Conservation (phyloP, 2,888 invertebrate species). For the Cheilosia vernalis region DNA sequence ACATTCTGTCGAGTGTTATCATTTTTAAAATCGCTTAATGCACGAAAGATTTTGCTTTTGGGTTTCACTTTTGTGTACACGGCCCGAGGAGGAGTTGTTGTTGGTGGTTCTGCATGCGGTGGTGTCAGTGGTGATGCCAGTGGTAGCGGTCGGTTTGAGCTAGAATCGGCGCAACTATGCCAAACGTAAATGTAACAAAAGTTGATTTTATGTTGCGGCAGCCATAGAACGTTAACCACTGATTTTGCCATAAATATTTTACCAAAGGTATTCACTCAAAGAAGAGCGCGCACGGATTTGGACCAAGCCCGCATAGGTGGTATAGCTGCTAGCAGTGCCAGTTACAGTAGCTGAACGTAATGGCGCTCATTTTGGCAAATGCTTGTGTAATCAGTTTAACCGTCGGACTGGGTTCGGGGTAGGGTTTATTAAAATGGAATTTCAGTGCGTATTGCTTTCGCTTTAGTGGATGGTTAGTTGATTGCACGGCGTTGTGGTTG, state of each 20-base stretch:
- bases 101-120: constrained; percentile 3
- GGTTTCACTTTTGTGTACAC: constrained; percentile 1
- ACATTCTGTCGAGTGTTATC: constrained; percentile 59
- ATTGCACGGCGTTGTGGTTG: background rate
- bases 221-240: constrained; percentile 69
- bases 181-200: constrained; percentile 65
- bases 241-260: constrained; percentile 73
- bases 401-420: constrained; percentile 8
- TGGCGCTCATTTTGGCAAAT: background rate
- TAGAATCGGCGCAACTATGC: constrained; percentile 34
- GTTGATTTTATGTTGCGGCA: constrained; percentile 64
- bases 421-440: background rate
- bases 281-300: constrained; percentile 8
- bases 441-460: background rate
- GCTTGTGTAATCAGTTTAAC: constrained; percentile 10
- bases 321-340: background rate
- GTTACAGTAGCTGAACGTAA: constrained; percentile 55
- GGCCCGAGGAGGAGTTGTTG: background rate
- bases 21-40: constrained; percentile 63
- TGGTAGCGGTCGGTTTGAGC: constrained; percentile 22
- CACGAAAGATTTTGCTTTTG: constrained; percentile 45
- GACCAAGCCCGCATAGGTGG: background rate
- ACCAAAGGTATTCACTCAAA: constrained; percentile 64
- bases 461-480: background rate
- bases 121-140: constrained; percentile 4